Conservation (phyloP, 2,113 vertebrate species). For the Spermophilus dauricus region DNA sequence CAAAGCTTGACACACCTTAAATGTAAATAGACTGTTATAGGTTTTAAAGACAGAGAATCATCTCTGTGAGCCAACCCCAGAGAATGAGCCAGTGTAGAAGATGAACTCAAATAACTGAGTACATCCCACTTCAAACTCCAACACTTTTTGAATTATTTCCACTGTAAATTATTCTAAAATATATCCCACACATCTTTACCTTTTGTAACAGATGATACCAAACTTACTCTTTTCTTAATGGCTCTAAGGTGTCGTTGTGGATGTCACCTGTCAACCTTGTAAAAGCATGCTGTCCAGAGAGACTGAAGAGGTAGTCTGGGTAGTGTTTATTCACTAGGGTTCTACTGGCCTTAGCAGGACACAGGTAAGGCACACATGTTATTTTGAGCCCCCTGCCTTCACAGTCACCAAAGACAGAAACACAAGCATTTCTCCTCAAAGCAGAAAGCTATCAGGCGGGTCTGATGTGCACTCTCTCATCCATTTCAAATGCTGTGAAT, state of each 20-base stretch:
- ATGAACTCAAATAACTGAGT: not conserved
- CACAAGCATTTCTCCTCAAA: not conserved
- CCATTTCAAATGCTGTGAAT: not conserved
- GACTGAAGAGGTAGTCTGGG: not conserved
- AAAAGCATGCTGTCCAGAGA: not conserved
- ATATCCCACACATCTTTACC: not conserved
- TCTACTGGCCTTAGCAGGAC: not conserved
- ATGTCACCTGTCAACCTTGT: not conserved
- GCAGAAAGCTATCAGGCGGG: not conserved
- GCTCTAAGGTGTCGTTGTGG: not conserved
- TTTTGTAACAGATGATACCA: not conserved
- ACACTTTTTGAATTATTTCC: not conserved
- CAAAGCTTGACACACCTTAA: not conserved
- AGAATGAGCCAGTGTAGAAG: not conserved
- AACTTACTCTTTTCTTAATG: conserved; percentile 18
- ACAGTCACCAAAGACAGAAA: not conserved
- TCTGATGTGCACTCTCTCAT: not conserved
- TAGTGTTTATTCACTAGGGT: not conserved
- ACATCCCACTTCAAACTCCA: not conserved
- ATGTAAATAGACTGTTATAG: not conserved
- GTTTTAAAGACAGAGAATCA: not conserved
- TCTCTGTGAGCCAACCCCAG: not conserved
- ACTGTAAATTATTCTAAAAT: conserved; percentile 35
- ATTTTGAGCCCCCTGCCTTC: not conserved
- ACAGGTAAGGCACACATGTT: not conserved